These are phyloP conservation scores for Tenodera sinensis DNA, from an alignment of 2,888 invertebrate species.

Conservation along the genomic window DNA sequence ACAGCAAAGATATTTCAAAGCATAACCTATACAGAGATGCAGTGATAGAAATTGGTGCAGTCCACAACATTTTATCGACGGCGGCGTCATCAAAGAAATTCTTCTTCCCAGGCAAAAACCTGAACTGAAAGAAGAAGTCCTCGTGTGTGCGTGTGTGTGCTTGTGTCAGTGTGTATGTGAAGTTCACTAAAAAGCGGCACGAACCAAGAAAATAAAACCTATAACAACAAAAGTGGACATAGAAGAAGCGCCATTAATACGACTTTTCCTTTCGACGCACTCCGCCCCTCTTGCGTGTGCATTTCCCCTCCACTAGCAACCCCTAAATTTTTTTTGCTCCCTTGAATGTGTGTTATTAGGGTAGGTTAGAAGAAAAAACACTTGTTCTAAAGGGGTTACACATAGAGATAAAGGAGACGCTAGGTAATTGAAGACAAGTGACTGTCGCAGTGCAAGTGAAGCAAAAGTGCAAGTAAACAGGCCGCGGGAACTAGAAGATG, in stretches of 20 bases:
- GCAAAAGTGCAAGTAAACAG: background rate
- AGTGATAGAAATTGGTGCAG: background rate
- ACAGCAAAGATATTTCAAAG: background rate
- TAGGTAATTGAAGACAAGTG: background rate
- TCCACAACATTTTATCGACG: background rate
- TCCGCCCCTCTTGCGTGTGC: background rate
- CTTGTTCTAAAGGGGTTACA: background rate
- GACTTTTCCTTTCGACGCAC: background rate
- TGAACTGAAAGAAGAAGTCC: background rate
- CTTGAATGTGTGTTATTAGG: background rate
- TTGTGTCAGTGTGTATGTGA: background rate
- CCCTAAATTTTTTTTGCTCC: background rate
- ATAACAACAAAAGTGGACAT: slow-evolving; percentile 9
- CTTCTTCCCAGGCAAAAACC: background rate
- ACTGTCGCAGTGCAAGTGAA: background rate
- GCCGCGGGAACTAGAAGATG: background rate
- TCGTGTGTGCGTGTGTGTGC: background rate
- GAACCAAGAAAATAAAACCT: background rate
- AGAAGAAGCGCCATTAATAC: background rate
- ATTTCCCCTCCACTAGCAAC: background rate
- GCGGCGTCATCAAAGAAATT: background rate
- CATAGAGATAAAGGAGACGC: background rate
- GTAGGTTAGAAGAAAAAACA: background rate
- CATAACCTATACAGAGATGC: background rate
- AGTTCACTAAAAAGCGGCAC: background rate